Base-by-base conservation (phyloP, 2,797 vertebrate genomes). In the Microcaecilia unicolor region DNA sequence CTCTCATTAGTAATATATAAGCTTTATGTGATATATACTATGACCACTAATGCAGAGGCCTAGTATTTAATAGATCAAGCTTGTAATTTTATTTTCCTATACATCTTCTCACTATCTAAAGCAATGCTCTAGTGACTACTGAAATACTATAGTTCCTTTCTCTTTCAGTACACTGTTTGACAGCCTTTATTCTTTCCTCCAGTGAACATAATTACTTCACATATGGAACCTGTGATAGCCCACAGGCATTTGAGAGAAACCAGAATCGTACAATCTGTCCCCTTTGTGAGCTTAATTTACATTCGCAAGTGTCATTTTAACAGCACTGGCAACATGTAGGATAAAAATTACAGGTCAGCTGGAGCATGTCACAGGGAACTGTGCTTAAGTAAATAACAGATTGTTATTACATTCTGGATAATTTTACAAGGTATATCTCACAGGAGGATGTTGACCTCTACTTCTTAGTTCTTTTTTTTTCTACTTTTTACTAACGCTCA, bases 121-220 rank as follows among this genome's bases (percentile, higher is more conserved):
- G 74, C 68, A 75, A 78, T 72, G 66, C 72, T 81, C 71, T 61
- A 70, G 70, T 31, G 46, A 74, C 68, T 80, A 53, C 74, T 80
- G 74, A 71, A 80, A 78, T 79, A 82, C 78, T 80, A 84, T 77
- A 72, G 72, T 76, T 72, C 70, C 76, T 78, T 78, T 80, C 72
- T 77, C 61, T 76, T 73, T 70, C 74, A 57, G 64, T 76, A 78
- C 71, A 77, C 75, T 78, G 73, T 77, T 78, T 82, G 76, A 85
- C 78, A 82, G 82, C 79, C 80, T 86, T 87, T 87, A 86, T 84
- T 84, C 77, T 83, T 76, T 80, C 83, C 82, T 83, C 84, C 79
- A 81, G 76, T 82, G 80, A 81, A 76, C 80, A 81, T 87, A 86
- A 87, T 88, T 86, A 83, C 82, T 83, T 85, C 80, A 76, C 85